A percentile compares a stretch with the other conserved stretches of the same genome.
phyloP scores from a whole-genome alignment of 2,113 vertebrate genomes.

The Burhinus oedicnemus region DNA sequence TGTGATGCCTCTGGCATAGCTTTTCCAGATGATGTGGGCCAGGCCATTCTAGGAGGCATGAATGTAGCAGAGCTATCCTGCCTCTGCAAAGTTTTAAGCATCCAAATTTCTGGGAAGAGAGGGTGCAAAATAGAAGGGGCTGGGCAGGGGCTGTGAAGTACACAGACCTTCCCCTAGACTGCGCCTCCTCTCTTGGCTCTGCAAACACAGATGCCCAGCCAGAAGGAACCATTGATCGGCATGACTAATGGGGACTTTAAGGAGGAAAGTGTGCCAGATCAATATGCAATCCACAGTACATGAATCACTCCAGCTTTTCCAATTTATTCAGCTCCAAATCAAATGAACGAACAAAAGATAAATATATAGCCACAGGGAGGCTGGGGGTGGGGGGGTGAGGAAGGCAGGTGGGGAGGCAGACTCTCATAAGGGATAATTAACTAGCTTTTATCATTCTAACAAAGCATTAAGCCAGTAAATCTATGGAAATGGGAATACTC shows the following conservation, averaged over 20 bases:
- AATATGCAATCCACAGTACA: slow-evolving; percentile 59
- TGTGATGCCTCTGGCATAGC: neutral
- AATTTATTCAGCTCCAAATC: slow-evolving; percentile 65
- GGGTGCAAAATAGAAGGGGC: neutral
- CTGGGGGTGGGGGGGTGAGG: neutral
- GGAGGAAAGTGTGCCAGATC: slow-evolving; percentile 58
- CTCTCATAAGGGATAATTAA: slow-evolving; percentile 57
- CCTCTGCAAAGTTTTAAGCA: neutral
- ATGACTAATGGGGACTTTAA: slow-evolving; percentile 43
- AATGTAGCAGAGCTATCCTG: neutral
- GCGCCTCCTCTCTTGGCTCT: neutral
- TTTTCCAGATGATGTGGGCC: neutral
- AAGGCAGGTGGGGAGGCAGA: slow-evolving; percentile 40
- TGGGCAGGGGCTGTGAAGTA: neutral
- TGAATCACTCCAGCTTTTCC: slow-evolving; percentile 67
- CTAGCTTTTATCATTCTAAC: slow-evolving; percentile 54
- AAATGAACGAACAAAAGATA: slow-evolving; percentile 62
- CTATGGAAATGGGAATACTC: slow-evolving; percentile 13
- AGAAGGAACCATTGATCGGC: slow-evolving; percentile 49
- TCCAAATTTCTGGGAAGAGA: neutral
- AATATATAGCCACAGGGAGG: slow-evolving; percentile 42
- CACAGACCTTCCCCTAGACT: neutral
- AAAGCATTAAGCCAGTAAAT: slow-evolving; percentile 56
- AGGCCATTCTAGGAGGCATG: neutral
- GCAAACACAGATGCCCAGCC: neutral